Percentiles rank a stretch among this genome's conserved stretches.
Evolutionary conservation across 2,113 vertebrate species (phyloP).

Genomic region (Hymenochirus boettgeri): DNA sequence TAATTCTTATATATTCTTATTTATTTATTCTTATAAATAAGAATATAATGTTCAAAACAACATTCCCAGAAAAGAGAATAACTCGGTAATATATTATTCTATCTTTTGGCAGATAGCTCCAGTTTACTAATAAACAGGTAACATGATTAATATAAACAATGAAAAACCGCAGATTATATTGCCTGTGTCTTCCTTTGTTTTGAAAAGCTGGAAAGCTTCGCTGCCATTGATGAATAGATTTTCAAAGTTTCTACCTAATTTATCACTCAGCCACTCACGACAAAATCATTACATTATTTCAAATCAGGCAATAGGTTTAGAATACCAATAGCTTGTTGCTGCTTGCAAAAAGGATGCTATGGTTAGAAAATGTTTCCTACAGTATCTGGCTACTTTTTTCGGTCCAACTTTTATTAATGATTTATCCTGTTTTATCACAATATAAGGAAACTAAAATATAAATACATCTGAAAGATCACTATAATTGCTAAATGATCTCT

Average conservation of each 20-base stretch:
- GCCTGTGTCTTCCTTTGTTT: constrained; percentile 7
- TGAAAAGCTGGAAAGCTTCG: constrained; percentile 6
- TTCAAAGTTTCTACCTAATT: constrained; percentile 36
- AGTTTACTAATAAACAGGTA: constrained; percentile 16
- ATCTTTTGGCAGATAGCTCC: not conserved
- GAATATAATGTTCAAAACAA: not conserved
- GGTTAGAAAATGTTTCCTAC: no score
- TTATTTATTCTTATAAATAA: no score
- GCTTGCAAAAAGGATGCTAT: not conserved
- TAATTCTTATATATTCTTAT: no score
- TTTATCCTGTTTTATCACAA: no score
- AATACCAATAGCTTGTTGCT: constrained; percentile 28
- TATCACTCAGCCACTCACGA: constrained; percentile 37
- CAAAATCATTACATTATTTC: constrained; percentile 35
- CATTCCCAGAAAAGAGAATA: not conserved
- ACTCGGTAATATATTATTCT: constrained; percentile 2
- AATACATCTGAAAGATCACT: no score
- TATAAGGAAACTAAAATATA: no score
- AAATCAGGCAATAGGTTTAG: constrained; percentile 10
- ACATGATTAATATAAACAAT: constrained; percentile 25
- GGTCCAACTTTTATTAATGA: no score
- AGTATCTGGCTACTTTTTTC: no score
- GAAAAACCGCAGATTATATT: constrained; percentile 15
- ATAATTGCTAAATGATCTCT: no score
- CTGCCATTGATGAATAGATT: constrained; percentile 30